Conservation (phyloP, 1,140 invertebrate genomes). For the Drosophila watanabei region DNA sequence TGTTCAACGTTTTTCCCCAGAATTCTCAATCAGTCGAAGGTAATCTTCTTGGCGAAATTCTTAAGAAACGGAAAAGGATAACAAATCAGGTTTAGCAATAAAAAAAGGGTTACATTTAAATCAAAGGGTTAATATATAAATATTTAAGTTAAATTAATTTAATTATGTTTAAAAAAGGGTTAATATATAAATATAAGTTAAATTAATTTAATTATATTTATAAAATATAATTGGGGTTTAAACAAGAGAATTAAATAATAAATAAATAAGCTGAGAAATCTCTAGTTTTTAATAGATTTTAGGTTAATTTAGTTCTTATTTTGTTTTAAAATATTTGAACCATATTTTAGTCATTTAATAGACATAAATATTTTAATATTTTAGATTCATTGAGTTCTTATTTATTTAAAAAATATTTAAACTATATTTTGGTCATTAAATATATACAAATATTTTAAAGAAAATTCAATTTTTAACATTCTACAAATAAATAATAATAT, state of each 20-base stretch:
- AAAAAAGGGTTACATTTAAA: neutral
- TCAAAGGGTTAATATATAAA: no score
- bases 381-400: neutral
- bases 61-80: neutral
- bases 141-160: no score
- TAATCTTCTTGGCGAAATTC: slow-evolving; percentile 10
- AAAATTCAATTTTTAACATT: neutral
- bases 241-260: neutral
- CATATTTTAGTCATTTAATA: neutral
- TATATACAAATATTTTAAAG: neutral
- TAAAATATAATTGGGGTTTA: neutral
- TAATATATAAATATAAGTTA: no score
- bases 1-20: no score
- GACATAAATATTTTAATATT: neutral
- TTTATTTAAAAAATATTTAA: neutral
- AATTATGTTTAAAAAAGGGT: no score
- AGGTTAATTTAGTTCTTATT: neutral
- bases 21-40: slow-evolving; percentile 3
- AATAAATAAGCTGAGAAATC: neutral
- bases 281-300: neutral
- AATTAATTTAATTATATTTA: neutral
- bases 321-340: neutral
- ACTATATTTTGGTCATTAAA: neutral
- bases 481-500: neutral
- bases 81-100: neutral